A percentile compares a stretch with the other conserved stretches of the same genome.
These are phyloP conservation scores for Oasisia sp. DNA, from an alignment of 2,888 invertebrate species.

Conservation along the genomic window DNA sequence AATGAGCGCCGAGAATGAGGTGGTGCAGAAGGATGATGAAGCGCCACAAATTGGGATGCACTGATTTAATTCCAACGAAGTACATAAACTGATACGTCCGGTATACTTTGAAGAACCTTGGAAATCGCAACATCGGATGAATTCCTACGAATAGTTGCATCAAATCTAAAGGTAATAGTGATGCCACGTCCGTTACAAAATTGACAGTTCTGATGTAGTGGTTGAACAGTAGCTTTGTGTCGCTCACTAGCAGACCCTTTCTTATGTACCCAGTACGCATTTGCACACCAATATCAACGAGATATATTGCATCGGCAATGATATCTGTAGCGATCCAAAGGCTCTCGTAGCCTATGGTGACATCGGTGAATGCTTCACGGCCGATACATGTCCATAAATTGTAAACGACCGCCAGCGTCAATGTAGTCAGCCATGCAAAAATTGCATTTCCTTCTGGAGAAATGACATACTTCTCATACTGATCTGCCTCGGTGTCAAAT, in stretches of 20 bases:
- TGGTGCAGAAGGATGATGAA: conserved; percentile 95
- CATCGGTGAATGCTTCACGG: conserved; percentile 91
- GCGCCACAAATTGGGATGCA: conserved; percentile 96
- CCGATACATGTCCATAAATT: conserved; percentile 96
- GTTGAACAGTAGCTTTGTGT: conserved; percentile 87
- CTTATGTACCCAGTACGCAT: conserved; percentile 94
- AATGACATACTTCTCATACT: conserved; percentile 70
- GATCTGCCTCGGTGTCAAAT: not conserved
- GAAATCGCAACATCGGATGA: conserved; percentile 80
- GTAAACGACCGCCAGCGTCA: conserved; percentile 90
- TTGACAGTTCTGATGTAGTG: conserved; percentile 87
- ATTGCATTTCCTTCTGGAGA: conserved; percentile 96
- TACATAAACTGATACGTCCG: conserved; percentile 87
- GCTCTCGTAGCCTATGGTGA: conserved; percentile 69
- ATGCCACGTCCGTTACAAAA: conserved; percentile 85
- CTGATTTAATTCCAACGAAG: conserved; percentile 94
- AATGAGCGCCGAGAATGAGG: conserved; percentile 91
- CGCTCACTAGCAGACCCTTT: conserved; percentile 93
- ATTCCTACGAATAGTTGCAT: conserved; percentile 80
- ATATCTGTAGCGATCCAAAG: conserved; percentile 72
- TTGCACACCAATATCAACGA: conserved; percentile 89
- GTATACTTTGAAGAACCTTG: conserved; percentile 74
- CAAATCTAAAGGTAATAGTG: conserved; percentile 86
- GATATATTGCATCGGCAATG: conserved; percentile 86
- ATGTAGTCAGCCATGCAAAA: conserved; percentile 92